Percentiles rank a stretch among this genome's conserved stretches.
Evolutionary conservation across 2,797 vertebrate species (phyloP).

Genomic region (Sebastes dallii): DNA sequence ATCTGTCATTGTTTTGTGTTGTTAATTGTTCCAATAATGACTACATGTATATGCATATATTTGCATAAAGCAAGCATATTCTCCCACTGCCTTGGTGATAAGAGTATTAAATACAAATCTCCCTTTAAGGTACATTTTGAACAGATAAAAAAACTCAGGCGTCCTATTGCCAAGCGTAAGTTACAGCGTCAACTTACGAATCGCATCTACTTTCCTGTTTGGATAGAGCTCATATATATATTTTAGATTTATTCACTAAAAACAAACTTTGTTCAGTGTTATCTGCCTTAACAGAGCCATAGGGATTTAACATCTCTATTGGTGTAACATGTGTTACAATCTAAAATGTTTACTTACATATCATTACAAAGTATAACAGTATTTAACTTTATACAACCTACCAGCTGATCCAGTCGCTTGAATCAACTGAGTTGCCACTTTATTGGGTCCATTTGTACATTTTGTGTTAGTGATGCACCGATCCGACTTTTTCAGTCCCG

Average conservation of each 20-base stretch:
- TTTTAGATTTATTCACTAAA: neutral
- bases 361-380: neutral
- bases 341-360: neutral
- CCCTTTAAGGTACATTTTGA: too few relatives aligned
- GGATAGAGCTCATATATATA: neutral
- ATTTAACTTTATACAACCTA: neutral
- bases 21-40: too few relatives aligned
- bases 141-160: too few relatives aligned
- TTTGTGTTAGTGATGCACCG: neutral
- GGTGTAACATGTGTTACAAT: neutral
- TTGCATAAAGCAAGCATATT: too few relatives aligned
- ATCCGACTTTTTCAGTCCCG: too few relatives aligned
- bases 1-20: too few relatives aligned
- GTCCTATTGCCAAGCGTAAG: too few relatives aligned
- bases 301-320: neutral
- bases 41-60: too few relatives aligned
- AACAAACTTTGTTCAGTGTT: neutral
- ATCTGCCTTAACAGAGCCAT: neutral
- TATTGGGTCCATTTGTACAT: neutral
- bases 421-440: neutral
- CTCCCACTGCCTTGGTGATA: too few relatives aligned
- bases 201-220: neutral
- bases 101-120: too few relatives aligned
- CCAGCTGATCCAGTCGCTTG: neutral
- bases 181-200: neutral